Evolutionary conservation across 2,888 invertebrate genomes (phyloP).

Genomic region (Erpobdella octoculata): DNA sequence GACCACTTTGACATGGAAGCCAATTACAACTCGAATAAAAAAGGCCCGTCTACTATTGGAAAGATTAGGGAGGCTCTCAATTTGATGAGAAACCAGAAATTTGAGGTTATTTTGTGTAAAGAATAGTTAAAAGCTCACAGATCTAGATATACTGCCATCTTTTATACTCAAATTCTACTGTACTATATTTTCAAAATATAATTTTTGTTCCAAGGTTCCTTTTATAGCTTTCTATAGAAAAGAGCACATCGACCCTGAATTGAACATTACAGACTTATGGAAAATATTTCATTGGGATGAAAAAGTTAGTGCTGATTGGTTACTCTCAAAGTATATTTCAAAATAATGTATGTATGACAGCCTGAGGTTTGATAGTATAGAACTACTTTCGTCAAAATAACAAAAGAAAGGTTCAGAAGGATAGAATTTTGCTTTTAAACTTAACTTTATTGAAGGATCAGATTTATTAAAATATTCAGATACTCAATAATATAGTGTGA

Average conservation of each 20-base stretch:
- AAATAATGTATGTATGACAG: no score
- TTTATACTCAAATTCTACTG: neutral
- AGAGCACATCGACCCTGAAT: slow-evolving; percentile 87
- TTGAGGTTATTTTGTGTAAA: slow-evolving; percentile 63
- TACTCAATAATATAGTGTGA: no score
- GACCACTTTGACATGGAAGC: slow-evolving; percentile 30
- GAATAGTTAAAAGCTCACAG: no score
- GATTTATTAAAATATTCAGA: no score
- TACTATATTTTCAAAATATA: neutral
- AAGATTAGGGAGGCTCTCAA: slow-evolving; percentile 89
- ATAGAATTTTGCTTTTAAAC: no score
- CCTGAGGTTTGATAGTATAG: no score
- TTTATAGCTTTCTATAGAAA: slow-evolving; percentile 97
- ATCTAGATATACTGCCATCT: neutral
- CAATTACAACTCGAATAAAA: slow-evolving; percentile 2
- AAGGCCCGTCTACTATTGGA: slow-evolving; percentile 43
- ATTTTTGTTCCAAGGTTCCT: slow-evolving; percentile 62
- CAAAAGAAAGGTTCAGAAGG: no score
- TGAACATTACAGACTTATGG: slow-evolving; percentile 92
- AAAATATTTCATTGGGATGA: slow-evolving; percentile 91
- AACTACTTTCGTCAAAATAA: no score
- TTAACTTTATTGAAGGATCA: no score
- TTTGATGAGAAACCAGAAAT: slow-evolving; percentile 86
- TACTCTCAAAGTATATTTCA: no score
- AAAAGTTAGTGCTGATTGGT: slow-evolving; percentile 58